Evolutionary conservation across 2,797 vertebrate species (phyloP), one percentile per base, ranked within the genome.

Genomic region (Parambassis ranga): DNA sequence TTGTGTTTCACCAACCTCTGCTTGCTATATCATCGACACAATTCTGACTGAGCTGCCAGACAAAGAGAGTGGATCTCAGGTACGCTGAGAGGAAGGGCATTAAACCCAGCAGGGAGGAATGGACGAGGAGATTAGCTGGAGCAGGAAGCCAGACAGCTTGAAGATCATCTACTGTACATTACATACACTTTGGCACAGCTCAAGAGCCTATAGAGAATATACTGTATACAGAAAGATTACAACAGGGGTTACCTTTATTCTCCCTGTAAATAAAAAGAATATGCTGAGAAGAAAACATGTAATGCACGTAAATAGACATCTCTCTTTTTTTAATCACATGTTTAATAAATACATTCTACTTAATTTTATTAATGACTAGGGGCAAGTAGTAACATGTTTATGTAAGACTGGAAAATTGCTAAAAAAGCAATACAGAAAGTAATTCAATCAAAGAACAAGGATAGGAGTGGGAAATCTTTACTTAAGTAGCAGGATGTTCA

Each of bases 91-190:
- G 71, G 47, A 53, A 75, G 66, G 67, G 77, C 77, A 68, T 85
- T 83, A 81, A 79, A 76, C 68, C 44, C 84, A 83, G 81, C 66
- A 69, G 81, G 78, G 58, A 73, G 56, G 82, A 70, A 84, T 83
- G 75, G 84, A 72, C 33, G 15, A 57, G 36, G 68, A 75, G 81
- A 88, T 89, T 81, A 87, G 31, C 62, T 76, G 42, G 49, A 81
- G 57, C 50, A 79, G 79, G 75, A 78, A 52, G 58, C 75, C 75
- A 76, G 65, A 75, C 74, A 77, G 68, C 38, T 35, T 77, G 44
- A 62, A 81, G 63, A 82, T 75, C 59, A 65, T 77, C 73, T 71
- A 50, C 66, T 59, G 22, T 14, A 35, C 8, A 53, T 43, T 14
- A 35, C 8, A 53, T 43, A 24, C 38, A 33, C 48, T 18, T 44